Evolutionary conservation across 2,888 invertebrate genomes (phyloP).

Genomic region (Drosophila heteroneura): DNA sequence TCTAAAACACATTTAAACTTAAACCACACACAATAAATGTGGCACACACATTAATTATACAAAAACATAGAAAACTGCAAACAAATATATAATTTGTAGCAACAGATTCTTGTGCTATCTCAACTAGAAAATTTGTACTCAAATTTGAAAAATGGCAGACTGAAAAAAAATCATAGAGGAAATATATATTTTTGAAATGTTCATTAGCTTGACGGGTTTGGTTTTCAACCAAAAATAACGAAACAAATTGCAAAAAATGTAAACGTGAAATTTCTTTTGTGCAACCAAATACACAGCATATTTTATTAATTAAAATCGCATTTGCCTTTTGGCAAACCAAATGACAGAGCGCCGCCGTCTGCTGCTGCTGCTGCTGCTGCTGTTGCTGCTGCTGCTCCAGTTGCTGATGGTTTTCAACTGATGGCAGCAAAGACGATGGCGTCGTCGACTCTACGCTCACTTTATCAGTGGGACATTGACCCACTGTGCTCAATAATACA

Average conservation of each 20-base stretch:
- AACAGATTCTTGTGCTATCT: constrained; percentile 63
- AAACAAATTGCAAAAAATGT: constrained; percentile 52
- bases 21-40: constrained; percentile 48
- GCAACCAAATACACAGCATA: constrained; percentile 73
- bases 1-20: constrained; percentile 60
- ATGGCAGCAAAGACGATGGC: constrained; percentile 44
- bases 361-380: constrained; percentile 8
- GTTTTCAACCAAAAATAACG: constrained; percentile 39
- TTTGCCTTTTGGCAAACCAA: constrained; percentile 68
- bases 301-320: constrained; percentile 80
- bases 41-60: constrained; percentile 79
- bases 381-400: constrained; percentile 62
- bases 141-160: constrained; percentile 39
- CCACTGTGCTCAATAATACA: constrained; percentile 83
- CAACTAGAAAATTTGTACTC: constrained; percentile 73
- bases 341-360: constrained; percentile 13
- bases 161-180: constrained; percentile 6
- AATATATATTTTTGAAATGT: constrained; percentile 38
- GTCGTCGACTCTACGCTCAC: constrained; percentile 64
- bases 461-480: constrained; percentile 85
- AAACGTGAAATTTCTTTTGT: constrained; percentile 74
- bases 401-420: constrained; percentile 72
- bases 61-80: constrained; percentile 26
- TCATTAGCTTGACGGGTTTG: constrained; percentile 65
- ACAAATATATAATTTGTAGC: constrained; percentile 37